A percentile compares a stretch with the other conserved stretches of the same genome.
phyloP scores from a whole-genome alignment of 2,113 vertebrate species.

The Semicossyphus pulcher region DNA sequence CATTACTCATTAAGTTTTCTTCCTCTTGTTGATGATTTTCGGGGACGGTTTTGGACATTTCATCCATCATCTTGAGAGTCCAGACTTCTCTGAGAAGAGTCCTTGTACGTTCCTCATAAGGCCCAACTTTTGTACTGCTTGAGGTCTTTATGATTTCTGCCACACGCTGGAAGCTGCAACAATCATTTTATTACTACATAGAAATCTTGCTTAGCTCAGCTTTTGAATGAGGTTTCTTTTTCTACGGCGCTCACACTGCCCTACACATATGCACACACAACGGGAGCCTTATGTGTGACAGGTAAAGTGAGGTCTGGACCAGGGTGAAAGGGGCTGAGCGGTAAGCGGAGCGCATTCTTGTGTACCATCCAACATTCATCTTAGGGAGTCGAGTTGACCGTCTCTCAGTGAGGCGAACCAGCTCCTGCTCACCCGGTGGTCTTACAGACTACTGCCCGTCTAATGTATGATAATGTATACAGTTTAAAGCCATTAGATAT shows the following conservation, averaged over 20 bases:
- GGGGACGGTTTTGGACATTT: not conserved
- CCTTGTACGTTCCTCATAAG: not conserved
- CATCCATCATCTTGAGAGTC: constrained; percentile 1
- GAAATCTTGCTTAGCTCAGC: not conserved
- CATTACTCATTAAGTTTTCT: constrained; percentile 2
- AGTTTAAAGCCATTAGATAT: constrained; percentile 11
- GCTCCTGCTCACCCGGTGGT: constrained; percentile 63
- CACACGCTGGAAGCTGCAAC: not conserved
- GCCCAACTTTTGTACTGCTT: not conserved
- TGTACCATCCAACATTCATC: constrained; percentile 63
- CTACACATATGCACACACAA: constrained; percentile 52
- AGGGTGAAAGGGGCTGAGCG: constrained; percentile 28
- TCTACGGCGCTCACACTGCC: constrained; percentile 10
- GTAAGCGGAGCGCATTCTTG: constrained; percentile 73
- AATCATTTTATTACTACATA: not conserved
- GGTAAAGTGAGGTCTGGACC: constrained; percentile 61
- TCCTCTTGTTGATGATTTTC: not conserved
- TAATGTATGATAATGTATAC: constrained; percentile 42
- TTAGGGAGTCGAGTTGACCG: constrained; percentile 9
- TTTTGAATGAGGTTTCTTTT: constrained; percentile 8
- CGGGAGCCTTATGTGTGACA: constrained; percentile 63
- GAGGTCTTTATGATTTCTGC: not conserved
- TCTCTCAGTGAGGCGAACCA: constrained; percentile 24
- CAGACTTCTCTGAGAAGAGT: not conserved
- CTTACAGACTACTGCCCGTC: constrained; percentile 26